Evolutionary conservation across 1,140 invertebrate species (phyloP).

Genomic region (Drosophila sechellia): DNA sequence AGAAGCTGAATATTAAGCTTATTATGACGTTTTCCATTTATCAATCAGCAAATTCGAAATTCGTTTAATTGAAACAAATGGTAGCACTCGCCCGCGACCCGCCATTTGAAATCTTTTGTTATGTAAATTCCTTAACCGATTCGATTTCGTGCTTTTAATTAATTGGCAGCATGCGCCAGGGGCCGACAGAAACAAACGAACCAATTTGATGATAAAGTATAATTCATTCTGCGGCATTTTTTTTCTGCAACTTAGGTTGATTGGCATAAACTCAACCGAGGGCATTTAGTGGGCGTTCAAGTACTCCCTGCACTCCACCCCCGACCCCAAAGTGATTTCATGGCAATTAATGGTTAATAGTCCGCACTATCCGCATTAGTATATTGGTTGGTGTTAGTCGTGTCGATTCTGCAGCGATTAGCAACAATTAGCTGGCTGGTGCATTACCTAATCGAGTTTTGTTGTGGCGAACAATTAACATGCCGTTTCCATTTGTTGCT

Average conservation of each 20-base stretch:
- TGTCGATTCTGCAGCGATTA: constrained; percentile 76
- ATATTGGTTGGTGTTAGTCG: constrained; percentile 41
- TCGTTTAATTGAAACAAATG: constrained; percentile 74
- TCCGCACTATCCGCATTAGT: constrained; percentile 28
- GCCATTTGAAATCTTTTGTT: constrained; percentile 34
- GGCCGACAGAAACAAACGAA: constrained; percentile 13
- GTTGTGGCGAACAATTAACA: constrained; percentile 64
- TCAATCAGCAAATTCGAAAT: constrained; percentile 49
- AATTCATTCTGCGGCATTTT: neutral
- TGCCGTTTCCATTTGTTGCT: constrained; percentile 68
- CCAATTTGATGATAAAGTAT: neutral
- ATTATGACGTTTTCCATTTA: constrained; percentile 50
- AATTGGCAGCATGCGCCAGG: constrained; percentile 71
- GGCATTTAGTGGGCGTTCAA: constrained; percentile 67
- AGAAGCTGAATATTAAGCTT: constrained; percentile 34
- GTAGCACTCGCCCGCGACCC: constrained; percentile 1
- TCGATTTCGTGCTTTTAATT: constrained; percentile 58
- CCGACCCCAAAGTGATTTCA: constrained; percentile 52
- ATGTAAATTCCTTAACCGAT: constrained; percentile 51
- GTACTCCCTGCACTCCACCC: constrained; percentile 15
- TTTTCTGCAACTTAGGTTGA: constrained; percentile 2
- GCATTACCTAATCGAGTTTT: constrained; percentile 75
- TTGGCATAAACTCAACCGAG: constrained; percentile 11
- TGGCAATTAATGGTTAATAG: constrained; percentile 69
- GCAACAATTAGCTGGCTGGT: constrained; percentile 71